phyloP scores from a whole-genome alignment of 37 sponge, comb jelly and placozoan species.

The Cladorhizidae sp. region DNA sequence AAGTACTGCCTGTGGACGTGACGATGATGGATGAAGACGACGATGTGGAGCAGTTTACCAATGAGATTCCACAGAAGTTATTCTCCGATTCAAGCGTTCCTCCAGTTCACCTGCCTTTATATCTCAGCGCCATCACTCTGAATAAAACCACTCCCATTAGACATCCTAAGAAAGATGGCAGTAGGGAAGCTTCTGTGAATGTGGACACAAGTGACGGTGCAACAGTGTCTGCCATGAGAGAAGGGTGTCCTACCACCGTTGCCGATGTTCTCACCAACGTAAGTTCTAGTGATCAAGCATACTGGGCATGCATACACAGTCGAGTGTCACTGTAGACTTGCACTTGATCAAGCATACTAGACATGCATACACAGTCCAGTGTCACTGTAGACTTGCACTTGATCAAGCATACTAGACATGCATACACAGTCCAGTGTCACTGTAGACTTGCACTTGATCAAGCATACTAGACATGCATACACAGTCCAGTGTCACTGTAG shows the following conservation, averaged over 20 bases:
- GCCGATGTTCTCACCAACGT: background rate
- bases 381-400: no score
- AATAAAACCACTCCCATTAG: background rate
- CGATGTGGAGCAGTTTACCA: slow-evolving; percentile 7
- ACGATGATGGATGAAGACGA: slow-evolving; percentile 15
- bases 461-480: no score
- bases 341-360: no score
- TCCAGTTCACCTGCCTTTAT: slow-evolving; percentile 66
- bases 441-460: no score
- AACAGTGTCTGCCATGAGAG: no score
- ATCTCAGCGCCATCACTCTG: slow-evolving; percentile 10
- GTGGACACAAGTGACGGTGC: background rate
- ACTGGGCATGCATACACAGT: no score
- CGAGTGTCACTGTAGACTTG: no score
- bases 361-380: no score
- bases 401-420: no score
- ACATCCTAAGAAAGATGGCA: background rate
- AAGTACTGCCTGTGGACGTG: background rate
- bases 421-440: no score
- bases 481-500: no score
- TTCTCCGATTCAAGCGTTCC: slow-evolving; percentile 36
- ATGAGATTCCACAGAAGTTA: background rate
- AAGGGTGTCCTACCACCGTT: background rate
- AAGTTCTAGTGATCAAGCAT: no score
- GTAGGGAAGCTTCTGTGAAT: background rate